Evolutionary conservation across 2,113 vertebrate genomes (phyloP), one percentile per base, ranked within the genome.

Genomic region (Vanacampus margaritifer): DNA sequence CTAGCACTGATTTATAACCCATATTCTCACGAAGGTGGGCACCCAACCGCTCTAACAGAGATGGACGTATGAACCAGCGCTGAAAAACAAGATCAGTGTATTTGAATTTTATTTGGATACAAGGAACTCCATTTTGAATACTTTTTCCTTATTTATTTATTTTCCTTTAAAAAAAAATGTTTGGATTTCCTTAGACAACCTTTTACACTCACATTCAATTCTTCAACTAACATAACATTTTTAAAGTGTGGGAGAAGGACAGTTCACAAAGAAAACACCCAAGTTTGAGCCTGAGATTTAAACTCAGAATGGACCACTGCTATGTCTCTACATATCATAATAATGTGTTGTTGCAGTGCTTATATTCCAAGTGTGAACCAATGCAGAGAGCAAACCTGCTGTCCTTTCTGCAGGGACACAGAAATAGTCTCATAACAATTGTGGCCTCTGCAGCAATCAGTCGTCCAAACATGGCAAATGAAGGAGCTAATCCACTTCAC

Each of bases 381-480:
- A 9, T 32, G 26, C 12, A 32, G 26, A 32, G 19, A 41, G 61
- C 13, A 46, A 37, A 45, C 14, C 2, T 16, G 12, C 24, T 32
- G 2, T 48, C 45, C 13, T 21, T 65, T 35, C 17, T 65, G 24
- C 68, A 51, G 50, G 16, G 32, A 56, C 59, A 51, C 63, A 51
- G 24, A 73, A 48, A 41, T 12, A 17, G n/a, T 53, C 59, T 56
- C 63, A 6, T 85, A 14, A 67, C 39, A n/a, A 76, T 73, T 67
- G n/a, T 9, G 64, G 69, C 57, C 64, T 43, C 59, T 59, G 66
- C 72, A 6, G 73, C 79, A 86, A 87, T 89, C 80, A 87, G 72
- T 56, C 51, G 62, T 68, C 53, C 63, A 50, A 76, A 78, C 36
- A 72, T 73, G 70, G 35, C 39, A 1, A 43, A 53, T 79, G 50